Base-by-base conservation (phyloP, 2,113 vertebrate species). In the Perca fluviatilis region DNA sequence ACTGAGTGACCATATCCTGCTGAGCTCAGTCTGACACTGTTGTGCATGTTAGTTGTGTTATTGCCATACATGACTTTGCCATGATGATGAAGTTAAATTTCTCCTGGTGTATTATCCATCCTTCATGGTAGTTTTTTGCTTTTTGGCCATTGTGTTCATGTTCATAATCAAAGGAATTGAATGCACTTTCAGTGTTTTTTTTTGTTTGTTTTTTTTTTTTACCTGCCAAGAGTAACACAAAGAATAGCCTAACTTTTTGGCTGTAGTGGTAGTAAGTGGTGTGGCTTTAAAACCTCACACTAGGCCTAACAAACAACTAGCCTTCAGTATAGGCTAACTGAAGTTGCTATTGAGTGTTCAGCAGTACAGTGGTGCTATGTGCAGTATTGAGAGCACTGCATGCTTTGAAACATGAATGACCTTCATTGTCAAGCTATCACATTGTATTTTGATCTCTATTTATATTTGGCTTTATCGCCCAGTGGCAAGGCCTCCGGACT, bases 401-500 rank as follows among this genome's bases (percentile, higher is more conserved):
- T 76, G 51, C 77, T 77, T 68, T 81, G 27, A 67, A 80, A 77
- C 73, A 73, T 72, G 56, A 73, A 75, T 80, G 83, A 76, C 86
- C 80, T 93, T 90, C 73, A 43, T 66, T 78, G 85, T 88, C 53
- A 50, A 65, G 30, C 86, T 50, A 58, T 86, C 71, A 62, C 70
- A 49, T 30, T 70, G 40, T 78, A 72, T 89, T 83, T 77, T 57
- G 75, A 61, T 86, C 71, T 79, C 50, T 21, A 0, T 61, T 71
- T 69, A 78, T 83, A 72, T 74, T 84, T 83, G 30, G 69, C 75
- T 72, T 77, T 71, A 12, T 49, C 2, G 25, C 21, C 78, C 50
- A 3, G 10, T 64, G 75, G 78, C 30, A 10, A 40, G 66, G 60
- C 84, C 65, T n/a, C 46, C 8, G 71, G 78, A 16, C 68, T 82